Evolutionary conservation across 1,140 invertebrate species (phyloP).

Genomic region (Drosophila malerkotliana): DNA sequence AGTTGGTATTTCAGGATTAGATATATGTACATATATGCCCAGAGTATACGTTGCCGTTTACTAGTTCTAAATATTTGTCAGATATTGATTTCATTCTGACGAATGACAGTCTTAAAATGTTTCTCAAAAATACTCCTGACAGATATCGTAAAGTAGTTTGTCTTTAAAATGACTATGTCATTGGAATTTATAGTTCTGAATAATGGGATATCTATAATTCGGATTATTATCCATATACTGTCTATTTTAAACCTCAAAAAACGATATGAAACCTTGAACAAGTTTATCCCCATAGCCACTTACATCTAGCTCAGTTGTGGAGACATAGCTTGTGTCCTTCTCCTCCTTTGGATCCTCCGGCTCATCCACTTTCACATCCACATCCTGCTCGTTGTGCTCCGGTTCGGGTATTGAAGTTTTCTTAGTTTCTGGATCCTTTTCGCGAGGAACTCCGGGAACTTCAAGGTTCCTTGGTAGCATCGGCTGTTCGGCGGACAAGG

Average conservation of each 20-base stretch:
- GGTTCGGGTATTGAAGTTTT: slow-evolving; percentile 67
- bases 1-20: slow-evolving; percentile 5
- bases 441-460: slow-evolving; percentile 36
- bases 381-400: slow-evolving; percentile 55
- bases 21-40: not conserved
- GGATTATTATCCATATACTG: no score
- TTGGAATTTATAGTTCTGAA: no score
- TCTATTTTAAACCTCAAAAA: not conserved
- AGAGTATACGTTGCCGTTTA: not conserved
- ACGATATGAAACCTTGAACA: not conserved
- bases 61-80: not conserved
- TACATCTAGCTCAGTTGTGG: slow-evolving; percentile 39
- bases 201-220: no score
- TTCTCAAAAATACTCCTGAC: not conserved
- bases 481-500: slow-evolving; percentile 61
- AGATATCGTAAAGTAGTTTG: no score
- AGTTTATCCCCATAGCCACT: slow-evolving; percentile 9
- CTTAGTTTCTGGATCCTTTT: slow-evolving; percentile 31
- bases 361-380: slow-evolving; percentile 10
- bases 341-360: not conserved
- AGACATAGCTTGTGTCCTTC: not conserved
- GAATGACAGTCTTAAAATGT: not conserved
- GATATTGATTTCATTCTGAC: not conserved
- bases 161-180: no score
- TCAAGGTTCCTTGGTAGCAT: slow-evolving; percentile 61